Percentiles rank a stretch among this genome's conserved stretches.
These are phyloP conservation scores for Melanotaenia pygmaea DNA, from an alignment of 2,797 vertebrate species.

Conservation along the genomic window DNA sequence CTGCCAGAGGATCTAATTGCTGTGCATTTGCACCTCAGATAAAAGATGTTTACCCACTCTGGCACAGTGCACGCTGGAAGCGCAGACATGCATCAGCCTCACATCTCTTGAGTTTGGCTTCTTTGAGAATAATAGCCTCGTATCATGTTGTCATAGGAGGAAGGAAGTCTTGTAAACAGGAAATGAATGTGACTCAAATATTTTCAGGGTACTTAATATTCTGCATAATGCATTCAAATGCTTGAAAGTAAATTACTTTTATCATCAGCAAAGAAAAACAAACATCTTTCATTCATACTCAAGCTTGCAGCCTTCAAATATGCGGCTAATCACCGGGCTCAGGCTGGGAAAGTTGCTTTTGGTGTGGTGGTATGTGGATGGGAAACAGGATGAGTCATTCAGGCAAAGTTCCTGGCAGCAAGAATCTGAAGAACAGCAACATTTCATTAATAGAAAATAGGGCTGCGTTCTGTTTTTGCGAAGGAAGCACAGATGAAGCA, in stretches of 20 bases:
- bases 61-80: slow-evolving; percentile 25
- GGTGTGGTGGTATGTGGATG: slow-evolving; percentile 23
- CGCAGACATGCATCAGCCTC: slow-evolving; percentile 14
- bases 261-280: slow-evolving; percentile 41
- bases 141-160: slow-evolving; percentile 27
- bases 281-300: slow-evolving; percentile 56
- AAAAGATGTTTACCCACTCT: slow-evolving; percentile 61
- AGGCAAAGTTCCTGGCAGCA: slow-evolving; percentile 26
- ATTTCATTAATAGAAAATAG: slow-evolving; percentile 57
- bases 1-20: slow-evolving; percentile 59
- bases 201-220: slow-evolving; percentile 50
- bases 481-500: slow-evolving; percentile 23
- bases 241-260: slow-evolving; percentile 53
- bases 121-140: slow-evolving; percentile 48
- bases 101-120: slow-evolving; percentile 35
- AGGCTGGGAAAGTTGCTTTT: slow-evolving; percentile 39
- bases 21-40: slow-evolving; percentile 43
- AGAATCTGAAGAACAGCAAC: slow-evolving; percentile 36
- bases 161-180: slow-evolving; percentile 56
- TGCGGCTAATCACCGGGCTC: slow-evolving; percentile 57
- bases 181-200: slow-evolving; percentile 55
- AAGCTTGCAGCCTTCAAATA: slow-evolving; percentile 43
- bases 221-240: slow-evolving; percentile 46
- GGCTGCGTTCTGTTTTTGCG: slow-evolving; percentile 29
- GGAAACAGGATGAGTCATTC: slow-evolving; percentile 65